phyloP scores from a whole-genome alignment of 2,113 vertebrate genomes.

The Lasiurus borealis region DNA sequence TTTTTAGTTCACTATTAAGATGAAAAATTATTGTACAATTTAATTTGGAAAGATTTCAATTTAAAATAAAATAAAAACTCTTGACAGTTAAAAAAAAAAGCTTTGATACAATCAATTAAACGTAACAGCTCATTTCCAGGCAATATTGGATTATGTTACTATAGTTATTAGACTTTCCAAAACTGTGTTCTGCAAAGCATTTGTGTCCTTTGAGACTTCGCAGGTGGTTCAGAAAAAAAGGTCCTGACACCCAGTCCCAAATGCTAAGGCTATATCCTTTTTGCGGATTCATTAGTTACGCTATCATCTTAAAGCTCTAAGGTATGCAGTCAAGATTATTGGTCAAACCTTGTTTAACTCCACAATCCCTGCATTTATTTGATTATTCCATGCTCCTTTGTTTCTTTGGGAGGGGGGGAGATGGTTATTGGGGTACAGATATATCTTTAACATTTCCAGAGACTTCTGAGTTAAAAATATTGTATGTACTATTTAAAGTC shows the following conservation, averaged over 20 bases:
- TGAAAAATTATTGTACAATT: conserved; percentile 37
- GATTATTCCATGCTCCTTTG: background rate
- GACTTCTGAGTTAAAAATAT: conserved; percentile 64
- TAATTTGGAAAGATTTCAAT: conserved; percentile 63
- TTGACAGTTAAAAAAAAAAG: conserved; percentile 52
- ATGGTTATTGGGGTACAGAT: conserved; percentile 16
- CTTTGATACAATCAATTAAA: conserved; percentile 60
- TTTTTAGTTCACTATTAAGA: conserved; percentile 43
- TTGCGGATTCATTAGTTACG: conserved; percentile 31
- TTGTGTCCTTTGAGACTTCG: conserved; percentile 48
- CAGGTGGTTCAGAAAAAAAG: conserved; percentile 59
- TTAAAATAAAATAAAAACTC: conserved; percentile 67
- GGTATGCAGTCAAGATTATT: conserved; percentile 23
- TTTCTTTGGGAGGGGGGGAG: background rate
- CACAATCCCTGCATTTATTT: conserved; percentile 37
- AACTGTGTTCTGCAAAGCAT: conserved; percentile 58
- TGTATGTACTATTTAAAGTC: conserved; percentile 27
- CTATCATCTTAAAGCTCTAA: conserved; percentile 41
- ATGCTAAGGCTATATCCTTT: conserved; percentile 10
- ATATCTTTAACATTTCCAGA: conserved; percentile 30
- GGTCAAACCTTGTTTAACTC: conserved; percentile 40
- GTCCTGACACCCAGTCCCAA: conserved; percentile 61
- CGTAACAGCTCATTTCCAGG: conserved; percentile 47
- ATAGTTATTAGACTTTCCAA: conserved; percentile 55
- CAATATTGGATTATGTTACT: conserved; percentile 56